A percentile compares a stretch with the other conserved stretches of the same genome.
Evolutionary conservation across 2,113 vertebrate species (phyloP).

Genomic region (Paraplagusia blochii): DNA sequence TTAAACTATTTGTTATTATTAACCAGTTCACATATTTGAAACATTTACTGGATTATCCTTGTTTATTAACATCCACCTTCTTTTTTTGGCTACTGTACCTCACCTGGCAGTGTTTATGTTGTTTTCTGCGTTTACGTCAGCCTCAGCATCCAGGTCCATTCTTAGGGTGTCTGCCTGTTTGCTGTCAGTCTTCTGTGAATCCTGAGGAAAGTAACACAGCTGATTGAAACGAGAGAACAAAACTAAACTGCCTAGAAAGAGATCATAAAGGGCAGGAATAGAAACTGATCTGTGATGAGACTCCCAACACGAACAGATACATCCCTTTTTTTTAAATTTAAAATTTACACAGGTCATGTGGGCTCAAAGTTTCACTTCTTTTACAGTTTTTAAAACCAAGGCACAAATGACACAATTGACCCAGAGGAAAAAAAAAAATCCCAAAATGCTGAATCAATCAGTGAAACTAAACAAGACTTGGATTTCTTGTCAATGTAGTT

Average conservation of each 20-base stretch:
- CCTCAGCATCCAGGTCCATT: conserved; percentile 78
- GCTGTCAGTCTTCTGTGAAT: conserved; percentile 36
- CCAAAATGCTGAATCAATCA: too few species aligned
- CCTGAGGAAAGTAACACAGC: conserved; percentile 40
- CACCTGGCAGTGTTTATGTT: conserved; percentile 82
- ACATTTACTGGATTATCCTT: too few species aligned
- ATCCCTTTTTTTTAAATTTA: not conserved
- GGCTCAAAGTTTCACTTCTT: not conserved
- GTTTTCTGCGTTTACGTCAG: conserved; percentile 75
- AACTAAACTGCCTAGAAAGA: not conserved
- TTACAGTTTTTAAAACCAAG: not conserved
- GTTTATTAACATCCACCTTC: too few species aligned
- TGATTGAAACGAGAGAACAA: too few species aligned
- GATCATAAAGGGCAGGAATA: not conserved
- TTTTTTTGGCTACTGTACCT: conserved; percentile 1
- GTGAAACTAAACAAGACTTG: too few species aligned
- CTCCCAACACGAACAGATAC: not conserved
- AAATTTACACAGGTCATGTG: not conserved
- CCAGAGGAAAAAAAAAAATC: too few species aligned
- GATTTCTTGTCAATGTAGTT: too few species aligned
- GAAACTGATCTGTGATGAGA: conserved; percentile 1
- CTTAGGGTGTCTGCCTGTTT: conserved; percentile 74
- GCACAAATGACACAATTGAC: too few species aligned
- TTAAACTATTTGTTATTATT: too few species aligned
- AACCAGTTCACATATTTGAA: too few species aligned